These are phyloP conservation scores for Brachyptera putata DNA, from an alignment of 2,888 invertebrate genomes.

Conservation along the genomic window DNA sequence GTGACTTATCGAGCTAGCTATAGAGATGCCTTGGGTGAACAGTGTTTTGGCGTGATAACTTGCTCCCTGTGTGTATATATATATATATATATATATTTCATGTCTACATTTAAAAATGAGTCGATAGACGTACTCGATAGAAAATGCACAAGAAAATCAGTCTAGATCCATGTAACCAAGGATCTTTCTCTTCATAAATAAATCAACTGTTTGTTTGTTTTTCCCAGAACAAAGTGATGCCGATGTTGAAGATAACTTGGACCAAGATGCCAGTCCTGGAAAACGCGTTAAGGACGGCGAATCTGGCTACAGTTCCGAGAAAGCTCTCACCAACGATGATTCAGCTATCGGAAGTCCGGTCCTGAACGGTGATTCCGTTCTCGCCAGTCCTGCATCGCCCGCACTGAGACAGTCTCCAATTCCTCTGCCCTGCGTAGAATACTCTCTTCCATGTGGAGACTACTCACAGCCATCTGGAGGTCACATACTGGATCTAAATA, in stretches of 20 bases:
- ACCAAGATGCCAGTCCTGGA: conserved; percentile 48
- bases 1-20: too few relatives aligned
- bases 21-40: too few relatives aligned
- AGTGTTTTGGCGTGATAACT: too few relatives aligned
- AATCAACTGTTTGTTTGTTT: too few relatives aligned
- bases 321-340: conserved; percentile 38
- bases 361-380: conserved; percentile 48
- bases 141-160: too few relatives aligned
- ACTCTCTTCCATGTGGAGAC: background rate
- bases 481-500: background rate
- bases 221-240: conserved; percentile 69
- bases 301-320: conserved; percentile 64
- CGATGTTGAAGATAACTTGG: conserved; percentile 74
- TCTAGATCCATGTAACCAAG: too few relatives aligned
- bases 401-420: background rate
- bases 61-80: too few relatives aligned
- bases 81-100: too few relatives aligned
- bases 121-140: too few relatives aligned
- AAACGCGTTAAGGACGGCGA: conserved; percentile 50
- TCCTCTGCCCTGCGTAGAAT: background rate
- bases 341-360: conserved; percentile 50
- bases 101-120: too few relatives aligned
- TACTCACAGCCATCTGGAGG: background rate
- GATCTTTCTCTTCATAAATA: too few relatives aligned
- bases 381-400: conserved; percentile 51